A percentile compares a stretch with the other conserved stretches of the same genome.
phyloP scores from a whole-genome alignment of 2,113 vertebrate genomes.

The Himantopus leucocephalus region DNA sequence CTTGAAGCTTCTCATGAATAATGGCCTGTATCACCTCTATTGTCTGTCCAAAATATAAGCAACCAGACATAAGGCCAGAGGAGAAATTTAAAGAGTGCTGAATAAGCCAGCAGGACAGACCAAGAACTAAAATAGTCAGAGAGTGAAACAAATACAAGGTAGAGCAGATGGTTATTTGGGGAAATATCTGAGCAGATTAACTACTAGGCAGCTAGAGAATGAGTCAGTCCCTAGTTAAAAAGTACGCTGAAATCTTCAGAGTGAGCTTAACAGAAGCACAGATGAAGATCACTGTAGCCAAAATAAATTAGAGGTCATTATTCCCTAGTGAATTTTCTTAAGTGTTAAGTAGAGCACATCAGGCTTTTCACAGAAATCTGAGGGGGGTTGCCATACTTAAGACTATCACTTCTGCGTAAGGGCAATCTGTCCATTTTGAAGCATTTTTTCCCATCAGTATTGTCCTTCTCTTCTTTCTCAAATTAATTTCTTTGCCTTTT shows the following conservation, averaged over 20 bases:
- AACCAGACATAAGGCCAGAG: constrained; percentile 79
- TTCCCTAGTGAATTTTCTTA: constrained; percentile 32
- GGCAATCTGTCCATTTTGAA: constrained; percentile 30
- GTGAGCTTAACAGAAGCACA: constrained; percentile 24
- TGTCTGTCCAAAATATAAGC: constrained; percentile 82
- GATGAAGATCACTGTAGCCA: constrained; percentile 36
- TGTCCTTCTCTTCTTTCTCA: not conserved
- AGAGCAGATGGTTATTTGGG: constrained; percentile 61
- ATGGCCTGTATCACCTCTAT: constrained; percentile 81
- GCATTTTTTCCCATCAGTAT: not conserved
- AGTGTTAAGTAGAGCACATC: constrained; percentile 45
- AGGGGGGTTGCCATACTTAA: not conserved
- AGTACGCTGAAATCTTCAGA: constrained; percentile 54
- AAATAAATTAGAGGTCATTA: constrained; percentile 68
- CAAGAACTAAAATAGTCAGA: constrained; percentile 40
- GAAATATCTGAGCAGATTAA: constrained; percentile 48
- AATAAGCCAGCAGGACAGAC: constrained; percentile 77
- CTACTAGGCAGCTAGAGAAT: constrained; percentile 21
- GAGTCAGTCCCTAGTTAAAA: constrained; percentile 26
- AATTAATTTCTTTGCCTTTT: constrained; percentile 7
- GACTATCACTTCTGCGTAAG: not conserved
- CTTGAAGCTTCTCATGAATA: constrained; percentile 83
- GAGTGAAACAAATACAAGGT: constrained; percentile 61
- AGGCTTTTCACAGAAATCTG: constrained; percentile 14
- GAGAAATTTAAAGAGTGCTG: constrained; percentile 83